Evolutionary conservation across 2,797 vertebrate genomes (phyloP).

Genomic region (Cetoscarus ocellatus): DNA sequence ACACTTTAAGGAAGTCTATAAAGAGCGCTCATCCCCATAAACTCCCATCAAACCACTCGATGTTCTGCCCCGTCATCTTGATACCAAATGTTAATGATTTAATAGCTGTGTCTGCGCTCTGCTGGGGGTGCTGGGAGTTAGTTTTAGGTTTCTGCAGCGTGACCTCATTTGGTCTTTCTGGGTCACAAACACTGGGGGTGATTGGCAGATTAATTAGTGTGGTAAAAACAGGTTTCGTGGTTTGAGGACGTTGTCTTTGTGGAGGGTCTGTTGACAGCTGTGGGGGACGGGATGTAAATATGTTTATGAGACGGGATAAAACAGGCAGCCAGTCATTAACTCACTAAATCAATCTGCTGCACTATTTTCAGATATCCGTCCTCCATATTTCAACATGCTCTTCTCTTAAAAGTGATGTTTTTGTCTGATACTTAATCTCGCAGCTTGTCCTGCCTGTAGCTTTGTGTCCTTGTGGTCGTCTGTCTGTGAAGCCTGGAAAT

Average conservation of each 20-base stretch:
- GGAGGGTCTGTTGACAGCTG: background rate
- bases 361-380: background rate
- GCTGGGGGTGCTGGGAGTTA: background rate
- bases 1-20: slow-evolving; percentile 24
- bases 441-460: too few relatives aligned
- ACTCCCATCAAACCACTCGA: background rate
- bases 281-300: background rate
- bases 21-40: slow-evolving; percentile 28
- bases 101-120: background rate
- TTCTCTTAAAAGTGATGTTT: background rate
- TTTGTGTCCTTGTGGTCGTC: too few relatives aligned
- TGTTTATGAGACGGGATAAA: background rate
- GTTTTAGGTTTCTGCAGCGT: background rate
- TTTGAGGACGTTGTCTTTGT: background rate
- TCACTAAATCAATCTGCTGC: background rate
- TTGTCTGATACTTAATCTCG: too few relatives aligned
- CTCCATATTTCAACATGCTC: background rate
- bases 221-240: background rate
- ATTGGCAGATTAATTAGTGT: background rate
- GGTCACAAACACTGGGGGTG: background rate
- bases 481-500: too few relatives aligned
- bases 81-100: background rate
- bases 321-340: background rate
- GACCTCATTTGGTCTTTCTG: background rate
- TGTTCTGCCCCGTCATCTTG: background rate